These are phyloP conservation scores for Cephalopterus ornatus DNA, from an alignment of 2,113 vertebrate species.

Conservation along the genomic window DNA sequence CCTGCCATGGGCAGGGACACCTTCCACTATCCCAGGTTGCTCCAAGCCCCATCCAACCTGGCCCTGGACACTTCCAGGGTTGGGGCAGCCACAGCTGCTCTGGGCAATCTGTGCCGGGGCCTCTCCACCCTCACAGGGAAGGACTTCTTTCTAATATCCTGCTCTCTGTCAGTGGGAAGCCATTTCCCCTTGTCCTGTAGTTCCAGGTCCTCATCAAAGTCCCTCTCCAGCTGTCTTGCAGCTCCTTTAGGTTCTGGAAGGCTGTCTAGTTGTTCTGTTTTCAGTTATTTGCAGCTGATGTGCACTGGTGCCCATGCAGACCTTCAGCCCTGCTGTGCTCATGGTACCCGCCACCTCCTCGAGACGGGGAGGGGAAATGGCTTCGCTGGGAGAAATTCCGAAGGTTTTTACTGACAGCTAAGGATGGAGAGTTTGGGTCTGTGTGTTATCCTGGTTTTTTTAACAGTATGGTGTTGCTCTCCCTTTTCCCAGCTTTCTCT, in stretches of 20 bases:
- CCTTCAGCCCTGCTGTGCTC: neutral
- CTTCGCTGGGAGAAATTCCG: neutral
- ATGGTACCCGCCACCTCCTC: rapidly evolving
- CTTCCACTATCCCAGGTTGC: neutral
- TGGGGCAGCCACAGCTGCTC: neutral
- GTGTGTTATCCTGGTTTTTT: neutral
- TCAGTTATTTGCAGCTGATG: neutral
- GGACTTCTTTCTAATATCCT: neutral
- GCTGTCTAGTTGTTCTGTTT: neutral
- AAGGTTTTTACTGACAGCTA: neutral
- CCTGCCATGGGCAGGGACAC: neutral
- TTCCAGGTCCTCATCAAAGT: neutral
- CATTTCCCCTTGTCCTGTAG: neutral
- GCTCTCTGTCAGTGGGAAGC: neutral
- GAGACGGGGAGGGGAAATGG: neutral
- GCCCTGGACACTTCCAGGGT: neutral
- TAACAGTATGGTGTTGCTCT: neutral
- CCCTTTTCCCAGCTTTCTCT: neutral
- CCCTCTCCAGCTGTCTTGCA: neutral
- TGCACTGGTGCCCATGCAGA: rapidly evolving
- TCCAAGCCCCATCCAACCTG: rapidly evolving
- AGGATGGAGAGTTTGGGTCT: neutral
- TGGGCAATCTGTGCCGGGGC: neutral
- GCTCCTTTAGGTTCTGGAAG: neutral
- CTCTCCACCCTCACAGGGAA: neutral